Evolutionary conservation across 2,113 vertebrate genomes (phyloP).

Genomic region (Neolamprologus hecqui): DNA sequence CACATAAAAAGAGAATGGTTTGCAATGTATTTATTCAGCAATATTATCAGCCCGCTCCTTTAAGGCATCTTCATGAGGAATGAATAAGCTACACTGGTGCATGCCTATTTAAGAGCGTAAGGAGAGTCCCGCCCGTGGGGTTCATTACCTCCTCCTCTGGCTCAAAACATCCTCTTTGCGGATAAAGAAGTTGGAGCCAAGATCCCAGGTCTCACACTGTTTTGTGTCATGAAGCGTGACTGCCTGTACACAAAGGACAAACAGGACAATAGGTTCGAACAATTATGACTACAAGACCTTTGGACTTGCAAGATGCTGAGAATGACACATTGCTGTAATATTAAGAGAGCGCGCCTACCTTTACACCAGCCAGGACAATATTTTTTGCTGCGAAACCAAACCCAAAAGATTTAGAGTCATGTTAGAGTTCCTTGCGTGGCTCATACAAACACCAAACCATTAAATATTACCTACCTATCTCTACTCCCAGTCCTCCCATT

Average conservation of each 20-base stretch:
- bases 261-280: background rate
- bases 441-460: background rate
- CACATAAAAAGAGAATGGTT: background rate
- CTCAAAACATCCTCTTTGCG: conserved; percentile 83
- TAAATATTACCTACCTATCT: conserved; percentile 80
- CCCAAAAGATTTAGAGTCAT: background rate
- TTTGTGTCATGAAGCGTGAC: conserved; percentile 92
- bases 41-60: background rate
- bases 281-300: background rate
- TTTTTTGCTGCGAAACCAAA: conserved; percentile 84
- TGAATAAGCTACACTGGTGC: background rate
- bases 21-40: background rate
- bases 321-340: background rate
- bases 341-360: conserved; percentile 69
- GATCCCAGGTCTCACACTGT: conserved; percentile 80
- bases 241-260: conserved; percentile 60
- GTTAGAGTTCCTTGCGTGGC: background rate
- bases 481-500: conserved; percentile 88
- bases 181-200: conserved; percentile 95
- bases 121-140: background rate
- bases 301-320: background rate
- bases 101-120: background rate
- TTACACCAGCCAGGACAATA: conserved; percentile 91
- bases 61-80: background rate
- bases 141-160: conserved; percentile 80